A percentile compares a stretch with the other conserved stretches of the same genome.
Conservation (phyloP, 2,797 vertebrate species). For the Chloroceryle inda region DNA sequence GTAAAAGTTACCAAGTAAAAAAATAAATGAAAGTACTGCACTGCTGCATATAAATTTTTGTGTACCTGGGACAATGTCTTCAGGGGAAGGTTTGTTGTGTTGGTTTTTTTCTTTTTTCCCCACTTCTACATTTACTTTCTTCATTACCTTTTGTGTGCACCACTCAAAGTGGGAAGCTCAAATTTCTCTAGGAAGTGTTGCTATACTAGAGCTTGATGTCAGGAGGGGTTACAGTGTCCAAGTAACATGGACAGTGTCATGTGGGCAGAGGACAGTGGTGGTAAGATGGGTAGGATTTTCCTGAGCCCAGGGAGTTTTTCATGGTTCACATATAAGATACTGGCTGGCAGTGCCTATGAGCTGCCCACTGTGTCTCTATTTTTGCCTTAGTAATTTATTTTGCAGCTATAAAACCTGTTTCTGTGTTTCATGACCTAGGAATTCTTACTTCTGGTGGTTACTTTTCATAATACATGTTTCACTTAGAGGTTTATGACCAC, state of each 20-base stretch:
- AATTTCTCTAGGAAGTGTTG: neutral
- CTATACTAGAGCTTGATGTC: neutral
- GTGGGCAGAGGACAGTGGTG: neutral
- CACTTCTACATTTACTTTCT: neutral
- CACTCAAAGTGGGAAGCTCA: fast-evolving
- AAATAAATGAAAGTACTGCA: neutral
- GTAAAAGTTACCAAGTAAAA: neutral
- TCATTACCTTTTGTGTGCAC: neutral
- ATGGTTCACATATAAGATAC: neutral
- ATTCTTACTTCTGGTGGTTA: neutral
- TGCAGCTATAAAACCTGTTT: neutral
- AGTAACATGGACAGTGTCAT: too few species aligned
- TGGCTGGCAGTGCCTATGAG: neutral
- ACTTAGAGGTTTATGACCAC: neutral
- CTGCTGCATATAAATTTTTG: neutral
- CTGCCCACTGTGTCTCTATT: neutral
- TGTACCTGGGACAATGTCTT: neutral
- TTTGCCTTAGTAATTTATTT: neutral
- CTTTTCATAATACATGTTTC: neutral
- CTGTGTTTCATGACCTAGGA: fast-evolving
- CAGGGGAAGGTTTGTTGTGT: neutral
- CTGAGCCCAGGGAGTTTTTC: neutral
- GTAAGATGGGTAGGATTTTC: neutral
- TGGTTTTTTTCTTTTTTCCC: neutral
- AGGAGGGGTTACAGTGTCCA: neutral